Evolutionary conservation across 2,113 vertebrate species (phyloP).

Genomic region (Nibea coibor): DNA sequence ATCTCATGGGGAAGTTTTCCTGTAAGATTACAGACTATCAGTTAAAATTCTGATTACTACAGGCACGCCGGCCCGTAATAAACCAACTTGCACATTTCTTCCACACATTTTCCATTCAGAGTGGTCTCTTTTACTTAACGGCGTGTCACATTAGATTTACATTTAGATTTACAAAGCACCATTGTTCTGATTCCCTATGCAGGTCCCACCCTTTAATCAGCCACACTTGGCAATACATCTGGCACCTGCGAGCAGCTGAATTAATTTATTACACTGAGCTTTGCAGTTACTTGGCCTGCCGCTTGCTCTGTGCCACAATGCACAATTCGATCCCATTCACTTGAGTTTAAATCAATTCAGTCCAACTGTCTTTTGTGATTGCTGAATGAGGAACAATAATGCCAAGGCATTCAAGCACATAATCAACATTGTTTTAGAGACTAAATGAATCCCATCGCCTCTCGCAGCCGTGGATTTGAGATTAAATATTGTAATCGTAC

Average conservation of each 20-base stretch:
- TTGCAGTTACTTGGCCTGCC: constrained; percentile 34
- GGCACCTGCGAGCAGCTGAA: constrained; percentile 56
- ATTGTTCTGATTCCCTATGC: constrained; percentile 53
- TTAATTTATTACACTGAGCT: constrained; percentile 58
- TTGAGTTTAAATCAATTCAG: constrained; percentile 53
- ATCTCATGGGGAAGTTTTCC: neutral
- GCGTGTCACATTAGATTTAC: constrained; percentile 52
- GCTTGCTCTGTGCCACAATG: constrained; percentile 22
- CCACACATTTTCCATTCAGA: constrained; percentile 24
- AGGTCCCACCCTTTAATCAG: constrained; percentile 65
- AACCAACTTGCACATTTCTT: constrained; percentile 17
- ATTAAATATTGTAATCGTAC: constrained; percentile 10
- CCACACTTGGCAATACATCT: constrained; percentile 57
- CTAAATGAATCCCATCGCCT: constrained; percentile 27
- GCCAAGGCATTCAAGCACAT: constrained; percentile 31
- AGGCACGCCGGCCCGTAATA: neutral
- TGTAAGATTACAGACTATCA: neutral
- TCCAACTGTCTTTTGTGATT: constrained; percentile 49
- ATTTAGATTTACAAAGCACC: constrained; percentile 54
- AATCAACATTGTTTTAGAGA: constrained; percentile 47
- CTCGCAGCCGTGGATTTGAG: neutral
- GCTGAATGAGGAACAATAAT: constrained; percentile 53
- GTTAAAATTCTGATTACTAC: neutral
- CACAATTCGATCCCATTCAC: constrained; percentile 47
- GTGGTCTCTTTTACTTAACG: constrained; percentile 27